Evolutionary conservation across 1,140 invertebrate genomes (phyloP), one percentile per base, ranked within the genome.

Genomic region (Diorhabda sublineata): DNA sequence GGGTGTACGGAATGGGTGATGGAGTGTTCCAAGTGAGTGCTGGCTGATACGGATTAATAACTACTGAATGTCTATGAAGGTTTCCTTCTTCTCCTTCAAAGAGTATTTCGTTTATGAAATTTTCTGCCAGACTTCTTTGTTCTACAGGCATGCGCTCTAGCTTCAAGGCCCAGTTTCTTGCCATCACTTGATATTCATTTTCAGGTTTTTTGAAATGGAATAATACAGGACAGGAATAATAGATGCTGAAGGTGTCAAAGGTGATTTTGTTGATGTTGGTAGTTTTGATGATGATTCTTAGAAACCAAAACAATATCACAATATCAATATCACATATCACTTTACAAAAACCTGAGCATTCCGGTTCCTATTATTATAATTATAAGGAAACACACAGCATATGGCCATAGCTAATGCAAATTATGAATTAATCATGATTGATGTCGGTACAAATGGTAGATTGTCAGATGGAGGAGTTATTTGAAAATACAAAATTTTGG

Each of bases 341-440:
- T 57, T 71, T 81, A 59, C 63, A 69, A 58, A 64, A 71, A 61
- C 81, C 80, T 9, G 5, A 60, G 9, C 64, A 78, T 61, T 74
- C 70, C 67, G 81, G 81, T 45, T 80, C 79, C 3, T 64, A 71
- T 43, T 83, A 74, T 76, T 83, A 83, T 67, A 85, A 74, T 76
- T 83, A 83, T 67, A 85, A 84, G 69, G 67, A 73, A 42, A 79
- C 72, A 63, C 82, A 78, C 67, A 79, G 74, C 45, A 77, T 83
- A 72, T 83, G 64, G 82, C 79, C 6, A 69, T 80, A 5, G 77
- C 63, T 26, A 79, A 82, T 77, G 74, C 78, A 57, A 74, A 81
- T 68, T 80, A 80, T 71, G 60, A 67, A 59, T 67, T 67, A 42
- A 61, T 67, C 44, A 64, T 68, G 56, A 26, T 68, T 62, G 67